Conservation (phyloP, 2,797 vertebrate species). For the Cynodonichthys magdalenae region DNA sequence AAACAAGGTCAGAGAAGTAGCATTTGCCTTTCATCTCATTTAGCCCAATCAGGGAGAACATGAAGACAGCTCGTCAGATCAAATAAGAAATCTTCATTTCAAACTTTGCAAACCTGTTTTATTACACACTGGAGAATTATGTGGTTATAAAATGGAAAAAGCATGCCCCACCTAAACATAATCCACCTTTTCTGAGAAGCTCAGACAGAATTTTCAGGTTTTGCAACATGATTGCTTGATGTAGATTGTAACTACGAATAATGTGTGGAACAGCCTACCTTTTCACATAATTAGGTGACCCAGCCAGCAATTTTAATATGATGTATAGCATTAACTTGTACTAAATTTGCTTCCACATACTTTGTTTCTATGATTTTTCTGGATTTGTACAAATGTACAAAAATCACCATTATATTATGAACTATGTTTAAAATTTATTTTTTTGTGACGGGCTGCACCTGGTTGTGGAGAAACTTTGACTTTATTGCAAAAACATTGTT, state of each 20-base stretch:
- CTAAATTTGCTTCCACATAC: too few relatives aligned
- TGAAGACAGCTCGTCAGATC: constrained; percentile 46
- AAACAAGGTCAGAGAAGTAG: constrained; percentile 55
- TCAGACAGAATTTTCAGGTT: constrained; percentile 83
- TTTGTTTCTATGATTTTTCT: too few relatives aligned
- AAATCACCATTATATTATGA: too few relatives aligned
- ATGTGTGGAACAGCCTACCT: neutral
- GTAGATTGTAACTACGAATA: constrained; percentile 56
- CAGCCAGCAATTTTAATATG: too few relatives aligned
- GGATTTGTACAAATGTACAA: too few relatives aligned
- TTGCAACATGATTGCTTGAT: constrained; percentile 80
- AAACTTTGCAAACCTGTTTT: constrained; percentile 39
- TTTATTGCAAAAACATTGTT: neutral
- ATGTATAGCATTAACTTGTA: too few relatives aligned
- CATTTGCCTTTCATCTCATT: constrained; percentile 54
- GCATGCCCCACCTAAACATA: constrained; percentile 45
- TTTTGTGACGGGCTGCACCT: neutral
- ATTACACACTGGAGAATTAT: constrained; percentile 18
- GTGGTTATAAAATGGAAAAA: constrained; percentile 34
- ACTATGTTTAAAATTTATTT: neutral
- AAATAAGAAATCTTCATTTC: constrained; percentile 50
- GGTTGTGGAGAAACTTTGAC: neutral
- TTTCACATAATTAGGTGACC: neutral
- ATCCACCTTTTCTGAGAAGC: constrained; percentile 42
- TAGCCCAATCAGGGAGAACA: constrained; percentile 42